Base-by-base conservation (phyloP, 2,888 invertebrate species). In the Pollenia angustigena region DNA sequence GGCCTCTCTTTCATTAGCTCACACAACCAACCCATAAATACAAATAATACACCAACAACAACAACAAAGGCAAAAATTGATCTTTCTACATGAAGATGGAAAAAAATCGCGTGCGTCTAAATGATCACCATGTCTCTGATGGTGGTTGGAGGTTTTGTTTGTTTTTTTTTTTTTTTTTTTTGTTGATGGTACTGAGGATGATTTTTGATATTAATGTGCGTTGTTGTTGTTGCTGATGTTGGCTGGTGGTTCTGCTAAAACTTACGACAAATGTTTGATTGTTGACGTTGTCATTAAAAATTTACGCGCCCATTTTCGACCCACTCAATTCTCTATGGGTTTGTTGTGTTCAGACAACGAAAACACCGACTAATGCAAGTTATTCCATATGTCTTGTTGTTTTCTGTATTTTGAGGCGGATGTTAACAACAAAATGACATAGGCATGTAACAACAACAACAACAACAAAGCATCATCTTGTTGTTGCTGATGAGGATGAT, bases 291-390 rank as follows among this genome's bases (percentile, higher is more conserved):
- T 83, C 86, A 89, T 85, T 79, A 83, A 87, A 32, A 81, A 74
- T 85, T 88, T 89, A 88, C 90, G 91, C 92, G 92, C 92, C 92
- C 92, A 92, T 91, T 91, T 90, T 89, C 92, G 90, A 90, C 92
- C 92, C 92, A 92, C 92, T 92, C 92, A 88, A 84, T 87, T 88
- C 88, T 88, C 58, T 84, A 85, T 85, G 82, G 84, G 88, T 82
- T 87, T 86, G 79, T 18, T 60, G 42, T 75, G 54, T 68, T 69
- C 46, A 56, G 56, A 58, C 68, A 56, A 68, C 50, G 56, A 56
- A 16, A 72, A 50, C n/a, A n/a, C 50, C 14, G 42, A 62, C 50
- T 54, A 56, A 74, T 81, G 81, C 72, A 72, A 66, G 54, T 16
- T 42, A 56, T 46, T 32, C 42, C 16, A 75, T 32, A 58, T 44